A percentile compares a stretch with the other conserved stretches of the same genome.
Evolutionary conservation across 1,140 invertebrate genomes (phyloP).

Genomic region (Drosophila leontia): DNA sequence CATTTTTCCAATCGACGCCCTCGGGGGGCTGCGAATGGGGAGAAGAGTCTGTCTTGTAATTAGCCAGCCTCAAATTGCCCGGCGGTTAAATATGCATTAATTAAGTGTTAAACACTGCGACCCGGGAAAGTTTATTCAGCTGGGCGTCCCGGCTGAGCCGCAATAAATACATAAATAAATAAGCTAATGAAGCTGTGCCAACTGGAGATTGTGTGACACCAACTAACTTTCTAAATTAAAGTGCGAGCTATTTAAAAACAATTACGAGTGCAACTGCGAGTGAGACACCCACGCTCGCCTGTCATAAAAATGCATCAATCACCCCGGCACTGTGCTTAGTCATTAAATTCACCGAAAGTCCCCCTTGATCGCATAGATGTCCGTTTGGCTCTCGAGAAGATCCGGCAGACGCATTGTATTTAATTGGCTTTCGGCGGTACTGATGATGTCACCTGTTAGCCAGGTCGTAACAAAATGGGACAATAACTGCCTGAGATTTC

Average conservation of each 20-base stretch:
- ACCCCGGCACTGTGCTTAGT: slow-evolving; percentile 51
- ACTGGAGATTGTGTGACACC: slow-evolving; percentile 15
- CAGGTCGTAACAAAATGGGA: slow-evolving; percentile 50
- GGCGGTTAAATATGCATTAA: slow-evolving; percentile 73
- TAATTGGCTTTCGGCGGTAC: slow-evolving; percentile 52
- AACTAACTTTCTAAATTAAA: slow-evolving; percentile 38
- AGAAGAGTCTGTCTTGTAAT: slow-evolving; percentile 61
- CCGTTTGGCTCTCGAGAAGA: slow-evolving; percentile 25
- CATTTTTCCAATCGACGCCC: slow-evolving; percentile 59
- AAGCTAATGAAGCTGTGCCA: slow-evolving; percentile 40
- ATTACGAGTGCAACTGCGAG: slow-evolving; percentile 49
- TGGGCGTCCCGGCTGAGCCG: slow-evolving; percentile 7
- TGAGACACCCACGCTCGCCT: slow-evolving; percentile 48
- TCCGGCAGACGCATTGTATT: slow-evolving; percentile 67
- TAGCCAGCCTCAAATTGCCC: slow-evolving; percentile 69
- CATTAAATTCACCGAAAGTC: slow-evolving; percentile 48
- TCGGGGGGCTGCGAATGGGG: slow-evolving; percentile 12
- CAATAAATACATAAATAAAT: slow-evolving; percentile 56
- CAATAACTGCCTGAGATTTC: too few species aligned
- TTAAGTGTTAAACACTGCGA: slow-evolving; percentile 66
- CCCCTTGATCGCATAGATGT: slow-evolving; percentile 25
- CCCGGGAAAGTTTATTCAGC: slow-evolving; percentile 53
- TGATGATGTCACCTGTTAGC: slow-evolving; percentile 49
- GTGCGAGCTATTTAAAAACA: slow-evolving; percentile 57
- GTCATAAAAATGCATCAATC: slow-evolving; percentile 71